phyloP scores from a whole-genome alignment of 2,113 vertebrate species.

The Paradoxurus hermaphroditus region DNA sequence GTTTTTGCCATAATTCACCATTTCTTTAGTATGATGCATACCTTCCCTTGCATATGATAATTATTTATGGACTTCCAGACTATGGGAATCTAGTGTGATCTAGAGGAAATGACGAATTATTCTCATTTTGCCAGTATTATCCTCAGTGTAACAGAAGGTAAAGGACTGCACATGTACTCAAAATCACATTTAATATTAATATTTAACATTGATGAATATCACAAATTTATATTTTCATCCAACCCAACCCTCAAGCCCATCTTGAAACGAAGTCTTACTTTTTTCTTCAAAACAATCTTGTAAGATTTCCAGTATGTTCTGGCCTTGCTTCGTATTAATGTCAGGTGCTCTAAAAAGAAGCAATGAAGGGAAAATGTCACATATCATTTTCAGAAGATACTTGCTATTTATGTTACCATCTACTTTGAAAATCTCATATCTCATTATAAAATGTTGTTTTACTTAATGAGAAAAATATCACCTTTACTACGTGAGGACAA shows the following conservation, averaged over 20 bases:
- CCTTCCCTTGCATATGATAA: neutral
- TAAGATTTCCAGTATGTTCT: conserved; percentile 75
- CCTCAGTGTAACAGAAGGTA: neutral
- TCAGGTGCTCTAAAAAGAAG: conserved; percentile 59
- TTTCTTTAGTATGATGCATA: conserved; percentile 25
- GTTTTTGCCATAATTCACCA: neutral
- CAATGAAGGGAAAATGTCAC: neutral
- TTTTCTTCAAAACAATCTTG: conserved; percentile 80
- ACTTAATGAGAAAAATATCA: neutral
- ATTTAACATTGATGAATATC: neutral
- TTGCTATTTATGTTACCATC: neutral
- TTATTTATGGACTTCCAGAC: neutral
- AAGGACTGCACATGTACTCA: neutral
- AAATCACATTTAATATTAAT: too few relatives aligned
- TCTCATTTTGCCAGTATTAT: neutral
- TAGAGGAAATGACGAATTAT: neutral
- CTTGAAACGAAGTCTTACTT: conserved; percentile 76
- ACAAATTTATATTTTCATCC: conserved; percentile 39
- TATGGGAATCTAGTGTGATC: neutral
- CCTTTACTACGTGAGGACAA: conserved; percentile 3
- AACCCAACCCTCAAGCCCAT: conserved; percentile 22
- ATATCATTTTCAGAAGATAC: conserved; percentile 29
- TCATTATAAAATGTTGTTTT: conserved; percentile 25
- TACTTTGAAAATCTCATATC: neutral
- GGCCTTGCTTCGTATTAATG: conserved; percentile 66